Base-by-base conservation (phyloP, 2,888 invertebrate species). In the Xestoiulus laeticollis region DNA sequence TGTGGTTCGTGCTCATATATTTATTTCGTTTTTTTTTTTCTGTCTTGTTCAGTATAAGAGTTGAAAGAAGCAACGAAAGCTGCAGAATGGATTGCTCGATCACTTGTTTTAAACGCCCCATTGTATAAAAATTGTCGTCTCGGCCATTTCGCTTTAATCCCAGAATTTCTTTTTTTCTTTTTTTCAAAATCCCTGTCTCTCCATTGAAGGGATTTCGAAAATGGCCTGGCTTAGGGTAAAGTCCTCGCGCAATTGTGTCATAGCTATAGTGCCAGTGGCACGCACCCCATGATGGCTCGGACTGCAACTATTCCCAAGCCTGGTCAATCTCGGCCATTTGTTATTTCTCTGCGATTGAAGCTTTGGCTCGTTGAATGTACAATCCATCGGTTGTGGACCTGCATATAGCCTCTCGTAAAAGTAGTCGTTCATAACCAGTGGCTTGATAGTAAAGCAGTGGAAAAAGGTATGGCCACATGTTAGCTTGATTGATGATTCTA, bases 291-390 rank as follows among this genome's bases (percentile, higher is more conserved):
- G 78, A 78, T 78, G 78, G 30, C 78, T 30, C 26, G 26, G 30
- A 78, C 78, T 14, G 30, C 78, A 26, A 78, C 78, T 78, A 78
- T 85, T 44, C 38, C 44, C 85, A 85, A 85, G 44, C 43, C 44
- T 85, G 85, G 85, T 85, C 85, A 85, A 85, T 85, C 85, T 85
- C 43, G 44, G 85, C 44, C 85, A 85, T 85, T 85, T 85, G 85
- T 85, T 85, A 85, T 38, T 83, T 59, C 59, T 59, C 59, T n/a
- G n/a, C 59, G 59, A 59, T 78, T 78, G 78, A 85, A 85, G 85
- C 85, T 85, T 85, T n/a, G 59, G 78, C 78, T 78, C 30, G 26
- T 30, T 78, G 78, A 78, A 78, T 78, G 30, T 26, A 3, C 22
- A 68, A 68, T 68, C 68, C 68, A 26, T n/a, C n/a, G 1, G n/a